A percentile compares a stretch with the other conserved stretches of the same genome.
phyloP scores from a whole-genome alignment of 1,140 invertebrate species.

The Lordiphosa mommai region DNA sequence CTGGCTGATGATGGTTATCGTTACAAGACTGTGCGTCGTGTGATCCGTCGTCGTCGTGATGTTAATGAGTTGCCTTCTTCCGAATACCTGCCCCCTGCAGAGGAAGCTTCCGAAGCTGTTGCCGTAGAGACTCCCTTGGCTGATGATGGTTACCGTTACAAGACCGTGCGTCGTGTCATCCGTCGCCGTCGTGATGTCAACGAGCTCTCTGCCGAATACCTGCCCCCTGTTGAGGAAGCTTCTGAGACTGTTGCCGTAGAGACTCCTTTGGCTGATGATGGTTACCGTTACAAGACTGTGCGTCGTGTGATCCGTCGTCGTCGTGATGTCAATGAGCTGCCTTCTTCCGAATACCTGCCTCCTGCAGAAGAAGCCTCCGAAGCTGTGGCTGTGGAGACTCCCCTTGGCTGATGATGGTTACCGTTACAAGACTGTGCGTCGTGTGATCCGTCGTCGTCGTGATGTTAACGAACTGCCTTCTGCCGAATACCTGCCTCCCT shows the following conservation, averaged over 20 bases:
- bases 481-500: conserved; percentile 51
- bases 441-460: conserved; percentile 46
- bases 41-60: conserved; percentile 59
- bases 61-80: conserved; percentile 41
- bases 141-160: conserved; percentile 57
- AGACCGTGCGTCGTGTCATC: conserved; percentile 38
- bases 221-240: conserved; percentile 34
- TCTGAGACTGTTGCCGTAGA: conserved; percentile 26
- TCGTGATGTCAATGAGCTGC: conserved; percentile 58
- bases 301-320: conserved; percentile 58
- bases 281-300: conserved; percentile 65
- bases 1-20: conserved; percentile 65
- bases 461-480: conserved; percentile 44
- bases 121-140: conserved; percentile 21
- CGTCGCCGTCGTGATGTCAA: conserved; percentile 54
- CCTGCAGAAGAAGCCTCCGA: conserved; percentile 29
- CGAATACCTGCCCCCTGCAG: conserved; percentile 54
- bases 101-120: conserved; percentile 27
- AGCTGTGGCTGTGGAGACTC: conserved; percentile 16
- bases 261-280: conserved; percentile 44
- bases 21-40: conserved; percentile 61
- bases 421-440: conserved; percentile 56
- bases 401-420: conserved; percentile 52
- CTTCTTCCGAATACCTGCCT: conserved; percentile 51
- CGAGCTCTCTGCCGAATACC: conserved; percentile 40